Evolutionary conservation across 2,888 invertebrate species (phyloP).

Genomic region (Blastobasis lacticolella): DNA sequence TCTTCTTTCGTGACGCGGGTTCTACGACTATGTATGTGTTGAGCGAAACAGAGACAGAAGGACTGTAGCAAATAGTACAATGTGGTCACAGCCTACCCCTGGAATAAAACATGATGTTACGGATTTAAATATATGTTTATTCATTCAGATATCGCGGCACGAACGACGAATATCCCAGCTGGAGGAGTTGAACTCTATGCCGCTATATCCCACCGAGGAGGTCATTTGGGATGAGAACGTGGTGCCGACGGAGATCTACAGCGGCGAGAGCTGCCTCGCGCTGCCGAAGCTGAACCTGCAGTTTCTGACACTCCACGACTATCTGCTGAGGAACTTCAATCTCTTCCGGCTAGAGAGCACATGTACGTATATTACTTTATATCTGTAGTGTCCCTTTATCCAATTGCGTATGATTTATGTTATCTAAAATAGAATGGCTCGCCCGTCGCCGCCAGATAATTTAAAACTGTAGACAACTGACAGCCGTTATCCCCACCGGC

Average conservation of each 20-base stretch:
- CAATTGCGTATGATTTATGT: too few species aligned
- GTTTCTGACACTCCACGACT: slow-evolving; percentile 98
- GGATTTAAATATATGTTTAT: neutral
- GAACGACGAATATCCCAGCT: slow-evolving; percentile 93
- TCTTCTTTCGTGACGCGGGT: too few species aligned
- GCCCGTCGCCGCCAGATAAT: too few species aligned
- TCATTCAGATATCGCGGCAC: slow-evolving; percentile 82
- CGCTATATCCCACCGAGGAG: slow-evolving; percentile 97
- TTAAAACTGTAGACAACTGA: too few species aligned
- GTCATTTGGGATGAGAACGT: slow-evolving; percentile 99
- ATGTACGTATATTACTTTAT: slow-evolving; percentile 75
- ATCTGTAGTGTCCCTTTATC: too few species aligned
- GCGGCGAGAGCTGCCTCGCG: slow-evolving; percentile 95
- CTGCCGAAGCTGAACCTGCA: slow-evolving; percentile 98
- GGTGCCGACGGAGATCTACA: slow-evolving; percentile 97
- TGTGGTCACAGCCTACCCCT: too few species aligned
- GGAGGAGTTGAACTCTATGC: slow-evolving; percentile 97
- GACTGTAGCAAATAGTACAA: too few species aligned
- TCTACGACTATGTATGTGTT: too few species aligned
- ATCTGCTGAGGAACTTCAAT: slow-evolving; percentile 96
- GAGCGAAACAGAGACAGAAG: too few species aligned
- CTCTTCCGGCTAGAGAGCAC: slow-evolving; percentile 98
- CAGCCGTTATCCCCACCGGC: too few species aligned
- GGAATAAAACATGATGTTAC: too few species aligned
- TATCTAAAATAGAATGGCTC: too few species aligned